Percentiles rank a stretch among this genome's conserved stretches.
Evolutionary conservation across 1,140 invertebrate genomes (phyloP).

Genomic region (Chelonus insularis): DNA sequence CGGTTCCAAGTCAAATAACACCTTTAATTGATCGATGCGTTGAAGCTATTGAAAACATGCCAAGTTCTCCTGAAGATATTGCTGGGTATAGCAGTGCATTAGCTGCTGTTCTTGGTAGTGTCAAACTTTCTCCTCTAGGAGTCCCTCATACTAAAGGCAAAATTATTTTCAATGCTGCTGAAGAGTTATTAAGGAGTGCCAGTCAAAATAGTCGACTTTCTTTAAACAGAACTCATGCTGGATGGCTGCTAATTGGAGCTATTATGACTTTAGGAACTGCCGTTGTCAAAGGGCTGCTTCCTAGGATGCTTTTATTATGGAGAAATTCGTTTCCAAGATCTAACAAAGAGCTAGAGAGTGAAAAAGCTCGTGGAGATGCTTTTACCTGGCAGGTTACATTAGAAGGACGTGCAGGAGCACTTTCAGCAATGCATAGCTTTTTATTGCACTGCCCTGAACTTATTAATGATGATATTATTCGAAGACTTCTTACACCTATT

Average conservation of each 20-base stretch:
- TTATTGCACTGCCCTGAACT: conserved; percentile 87
- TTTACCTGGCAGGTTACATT: conserved; percentile 99
- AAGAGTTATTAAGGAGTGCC: conserved; percentile 95
- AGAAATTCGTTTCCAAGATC: conserved; percentile 96
- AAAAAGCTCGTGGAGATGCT: conserved; percentile 95
- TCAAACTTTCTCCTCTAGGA: conserved; percentile 87
- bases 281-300: conserved; percentile 85
- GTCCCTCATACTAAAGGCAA: conserved; percentile 96
- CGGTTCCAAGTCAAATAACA: conserved; percentile 91
- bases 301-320: conserved; percentile 94
- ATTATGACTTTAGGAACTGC: conserved; percentile 93
- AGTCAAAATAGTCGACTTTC: conserved; percentile 95
- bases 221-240: conserved; percentile 91
- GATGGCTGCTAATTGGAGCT: conserved; percentile 95
- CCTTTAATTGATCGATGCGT: conserved; percentile 89
- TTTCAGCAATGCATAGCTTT: conserved; percentile 94
- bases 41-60: conserved; percentile 83
- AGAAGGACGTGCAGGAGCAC: conserved; percentile 92
- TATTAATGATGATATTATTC: conserved; percentile 87
- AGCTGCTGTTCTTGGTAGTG: conserved; percentile 89
- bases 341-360: conserved; percentile 93
- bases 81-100: conserved; percentile 91
- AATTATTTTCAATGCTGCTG: conserved; percentile 94
- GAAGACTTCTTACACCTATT: conserved; percentile 85
- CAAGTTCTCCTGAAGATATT: conserved; percentile 91